Evolutionary conservation across 2,888 invertebrate genomes (phyloP), one percentile per base, ranked within the genome.

Genomic region (Tetranychus truncatus): DNA sequence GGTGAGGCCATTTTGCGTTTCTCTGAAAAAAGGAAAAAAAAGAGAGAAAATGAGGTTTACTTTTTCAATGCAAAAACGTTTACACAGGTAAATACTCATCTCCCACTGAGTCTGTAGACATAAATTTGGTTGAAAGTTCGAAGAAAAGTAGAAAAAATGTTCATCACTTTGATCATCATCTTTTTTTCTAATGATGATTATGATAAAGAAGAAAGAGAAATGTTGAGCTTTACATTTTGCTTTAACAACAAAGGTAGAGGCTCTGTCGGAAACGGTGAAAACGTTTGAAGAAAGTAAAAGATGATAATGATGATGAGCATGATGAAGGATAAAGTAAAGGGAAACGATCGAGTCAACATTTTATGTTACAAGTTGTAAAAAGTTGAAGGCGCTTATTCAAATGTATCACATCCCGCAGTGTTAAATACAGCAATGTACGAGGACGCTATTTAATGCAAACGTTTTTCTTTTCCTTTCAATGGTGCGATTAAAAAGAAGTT

Each of bases 81-180:
- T 69, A 24, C 21, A 69, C 21, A 69, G 69, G 21, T 69, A 21
- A 69, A 9, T 18, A 24, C 69, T 24, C 7, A 24, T 9, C 5
- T 15, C 34, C 69, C 69, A n/a, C 21, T 69, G n/a, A 72, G 45
- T 11, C 24, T 34, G n/a, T 72, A n/a, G n/a, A n/a, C 45, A 21
- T 72, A n/a, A 72, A 72, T 21, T 45, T 72, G n/a, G n/a, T 20
- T 69, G n/a, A 24, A 20, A 69, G 6, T 24, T 69, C 69, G 34
- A 69, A 55, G 55, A 55, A 55, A 55, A 55, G 15, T 9, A 55
- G 15, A 15, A 55, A 55, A 55, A 55, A 55, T 15, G 55, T 55
- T 55, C 55, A 15, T 15, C 15, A 55, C 9, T 15, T 9, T 9
- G 11, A 9, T 55, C 55, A 55, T 55, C 15, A 55, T 55, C 55